phyloP scores from a whole-genome alignment of 2,888 invertebrate species.

The Aphodius sticticus region DNA sequence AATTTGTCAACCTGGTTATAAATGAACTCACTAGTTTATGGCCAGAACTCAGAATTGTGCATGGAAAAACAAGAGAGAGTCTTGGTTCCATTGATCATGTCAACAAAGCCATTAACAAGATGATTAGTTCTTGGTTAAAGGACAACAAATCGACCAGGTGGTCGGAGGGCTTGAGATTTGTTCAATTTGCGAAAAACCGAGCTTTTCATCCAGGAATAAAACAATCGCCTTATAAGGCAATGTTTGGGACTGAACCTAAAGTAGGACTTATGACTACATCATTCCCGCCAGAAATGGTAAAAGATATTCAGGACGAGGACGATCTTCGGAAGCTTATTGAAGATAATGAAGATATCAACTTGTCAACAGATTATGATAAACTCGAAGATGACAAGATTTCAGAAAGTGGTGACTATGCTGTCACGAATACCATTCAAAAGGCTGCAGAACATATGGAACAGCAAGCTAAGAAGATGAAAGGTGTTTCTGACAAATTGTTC shows the following conservation, averaged over 20 bases:
- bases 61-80: conserved; percentile 48
- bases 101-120: neutral
- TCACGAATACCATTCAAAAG: no score
- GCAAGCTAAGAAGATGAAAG: conserved; percentile 7
- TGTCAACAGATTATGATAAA: no score
- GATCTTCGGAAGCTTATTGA: no score
- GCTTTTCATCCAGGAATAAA: conserved; percentile 37
- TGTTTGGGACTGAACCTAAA: conserved; percentile 36
- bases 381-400: no score
- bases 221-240: conserved; percentile 35
- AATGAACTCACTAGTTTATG: conserved; percentile 41
- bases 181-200: conserved; percentile 39
- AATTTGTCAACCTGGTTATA: conserved; percentile 10
- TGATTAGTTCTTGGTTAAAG: conserved; percentile 28
- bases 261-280: conserved; percentile 25
- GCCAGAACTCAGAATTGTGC: conserved; percentile 49
- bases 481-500: neutral
- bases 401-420: no score
- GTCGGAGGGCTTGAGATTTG: conserved; percentile 35
- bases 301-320: neutral
- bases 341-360: no score
- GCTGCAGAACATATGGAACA: neutral
- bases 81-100: conserved; percentile 46
- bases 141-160: conserved; percentile 32
- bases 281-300: neutral